Percentiles rank a stretch among this genome's conserved stretches.
Conservation (phyloP, 2,888 invertebrate species). For the Ischnura elegans region DNA sequence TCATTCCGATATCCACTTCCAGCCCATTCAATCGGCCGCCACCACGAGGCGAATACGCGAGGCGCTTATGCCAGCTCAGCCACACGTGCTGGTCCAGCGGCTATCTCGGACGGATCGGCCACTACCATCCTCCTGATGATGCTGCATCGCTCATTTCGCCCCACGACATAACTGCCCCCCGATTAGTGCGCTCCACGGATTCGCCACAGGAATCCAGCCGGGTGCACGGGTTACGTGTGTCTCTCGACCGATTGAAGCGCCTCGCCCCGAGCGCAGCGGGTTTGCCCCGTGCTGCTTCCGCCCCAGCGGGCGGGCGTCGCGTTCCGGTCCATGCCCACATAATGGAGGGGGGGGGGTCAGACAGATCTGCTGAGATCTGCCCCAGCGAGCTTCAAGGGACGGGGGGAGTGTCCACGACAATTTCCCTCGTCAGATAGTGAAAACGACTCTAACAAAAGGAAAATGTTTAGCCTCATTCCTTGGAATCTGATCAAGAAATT, state of each 20-base stretch:
- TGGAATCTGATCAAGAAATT: no score
- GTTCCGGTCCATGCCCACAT: not conserved
- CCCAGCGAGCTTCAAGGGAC: not conserved
- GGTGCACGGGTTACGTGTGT: not conserved
- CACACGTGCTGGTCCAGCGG: not conserved
- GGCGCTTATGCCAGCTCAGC: no score
- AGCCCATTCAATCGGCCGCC: no score
- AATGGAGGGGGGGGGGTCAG: not conserved
- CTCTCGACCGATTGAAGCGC: slow-evolving; percentile 3
- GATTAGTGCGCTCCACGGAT: not conserved
- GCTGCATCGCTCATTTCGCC: not conserved
- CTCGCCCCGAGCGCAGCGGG: not conserved
- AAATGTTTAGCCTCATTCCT: no score
- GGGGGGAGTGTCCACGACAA: not conserved
- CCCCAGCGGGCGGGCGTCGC: not conserved
- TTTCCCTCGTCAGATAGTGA: no score
- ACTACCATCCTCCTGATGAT: not conserved
- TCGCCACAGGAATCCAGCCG: not conserved
- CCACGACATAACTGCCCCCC: not conserved
- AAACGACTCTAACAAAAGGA: no score
- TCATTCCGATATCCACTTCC: no score
- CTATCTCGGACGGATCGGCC: not conserved
- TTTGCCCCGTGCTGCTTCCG: not conserved
- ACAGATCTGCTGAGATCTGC: not conserved
- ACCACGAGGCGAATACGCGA: no score